phyloP scores from a whole-genome alignment of 2,113 vertebrate genomes.

The Neolamprologus caudopunctatus region DNA sequence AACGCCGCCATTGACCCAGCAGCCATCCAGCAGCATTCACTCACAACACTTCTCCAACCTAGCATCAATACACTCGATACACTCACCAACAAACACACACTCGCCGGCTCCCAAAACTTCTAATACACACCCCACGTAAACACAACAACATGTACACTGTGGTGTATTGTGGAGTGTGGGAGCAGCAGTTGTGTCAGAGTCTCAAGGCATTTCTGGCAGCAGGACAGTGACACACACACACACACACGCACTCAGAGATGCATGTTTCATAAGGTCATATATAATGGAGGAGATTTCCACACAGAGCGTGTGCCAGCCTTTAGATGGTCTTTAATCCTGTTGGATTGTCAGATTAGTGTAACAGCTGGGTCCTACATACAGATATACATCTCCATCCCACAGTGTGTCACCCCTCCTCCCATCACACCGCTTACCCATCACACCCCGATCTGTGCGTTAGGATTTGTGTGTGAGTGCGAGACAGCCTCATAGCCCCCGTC shows the following conservation, averaged over 20 bases:
- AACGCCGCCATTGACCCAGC: slow-evolving; percentile 38
- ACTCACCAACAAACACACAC: not conserved
- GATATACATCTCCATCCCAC: slow-evolving; percentile 34
- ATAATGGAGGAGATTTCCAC: slow-evolving; percentile 55
- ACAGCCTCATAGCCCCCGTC: slow-evolving; percentile 15
- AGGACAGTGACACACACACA: slow-evolving; percentile 32
- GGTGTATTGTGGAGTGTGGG: slow-evolving; percentile 35
- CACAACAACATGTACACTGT: not conserved
- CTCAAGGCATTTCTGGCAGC: slow-evolving; percentile 45
- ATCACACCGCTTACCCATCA: not conserved
- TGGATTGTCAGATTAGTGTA: slow-evolving; percentile 66
- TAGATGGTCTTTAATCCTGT: slow-evolving; percentile 54
- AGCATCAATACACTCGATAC: slow-evolving; percentile 28
- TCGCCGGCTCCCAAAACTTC: not conserved
- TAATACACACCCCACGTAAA: not conserved
- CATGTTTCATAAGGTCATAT: slow-evolving; percentile 62
- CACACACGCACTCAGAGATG: slow-evolving; percentile 2
- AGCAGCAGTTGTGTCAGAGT: slow-evolving; percentile 37
- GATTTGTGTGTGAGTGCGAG: not conserved
- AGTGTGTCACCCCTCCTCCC: slow-evolving; percentile 10
- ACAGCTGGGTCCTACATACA: slow-evolving; percentile 62
- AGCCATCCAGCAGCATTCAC: slow-evolving; percentile 24
- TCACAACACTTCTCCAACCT: slow-evolving; percentile 17
- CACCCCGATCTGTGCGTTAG: not conserved
- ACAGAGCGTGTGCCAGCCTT: not conserved